phyloP scores from a whole-genome alignment of 2,888 invertebrate genomes.

The Trachelus stipa region DNA sequence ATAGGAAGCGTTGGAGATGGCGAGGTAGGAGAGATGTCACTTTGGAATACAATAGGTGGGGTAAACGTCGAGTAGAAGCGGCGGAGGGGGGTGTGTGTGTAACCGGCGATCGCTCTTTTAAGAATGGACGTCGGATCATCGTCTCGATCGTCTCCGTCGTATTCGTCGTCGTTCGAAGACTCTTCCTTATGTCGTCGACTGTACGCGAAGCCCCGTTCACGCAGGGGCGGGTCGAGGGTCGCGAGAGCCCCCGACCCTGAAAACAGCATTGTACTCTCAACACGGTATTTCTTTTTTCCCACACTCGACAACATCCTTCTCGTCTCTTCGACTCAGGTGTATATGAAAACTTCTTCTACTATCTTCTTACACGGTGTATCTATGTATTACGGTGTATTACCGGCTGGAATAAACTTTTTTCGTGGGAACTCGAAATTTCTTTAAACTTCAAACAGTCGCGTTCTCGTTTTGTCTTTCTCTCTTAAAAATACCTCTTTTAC shows the following conservation, averaged over 20 bases:
- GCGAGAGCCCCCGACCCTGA: slow-evolving; percentile 1
- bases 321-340: slow-evolving; percentile 3
- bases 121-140: background rate
- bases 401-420: background rate
- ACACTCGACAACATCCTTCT: background rate
- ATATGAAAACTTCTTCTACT: background rate
- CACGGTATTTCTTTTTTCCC: slow-evolving; percentile 8
- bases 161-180: background rate
- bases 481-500: background rate
- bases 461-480: background rate
- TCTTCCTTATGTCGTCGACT: slow-evolving; percentile 3
- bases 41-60: background rate
- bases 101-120: background rate
- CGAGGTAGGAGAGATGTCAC: background rate
- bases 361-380: background rate
- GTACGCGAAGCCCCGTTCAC: slow-evolving; percentile 8
- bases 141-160: background rate
- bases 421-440: background rate
- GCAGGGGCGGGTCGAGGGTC: slow-evolving; percentile 5
- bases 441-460: background rate
- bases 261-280: background rate
- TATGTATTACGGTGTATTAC: background rate
- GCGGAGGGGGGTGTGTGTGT: background rate
- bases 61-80: background rate
- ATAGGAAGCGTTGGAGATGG: background rate